Base-by-base conservation (phyloP, 1,140 invertebrate genomes). In the Drosophila nebulosa region DNA sequence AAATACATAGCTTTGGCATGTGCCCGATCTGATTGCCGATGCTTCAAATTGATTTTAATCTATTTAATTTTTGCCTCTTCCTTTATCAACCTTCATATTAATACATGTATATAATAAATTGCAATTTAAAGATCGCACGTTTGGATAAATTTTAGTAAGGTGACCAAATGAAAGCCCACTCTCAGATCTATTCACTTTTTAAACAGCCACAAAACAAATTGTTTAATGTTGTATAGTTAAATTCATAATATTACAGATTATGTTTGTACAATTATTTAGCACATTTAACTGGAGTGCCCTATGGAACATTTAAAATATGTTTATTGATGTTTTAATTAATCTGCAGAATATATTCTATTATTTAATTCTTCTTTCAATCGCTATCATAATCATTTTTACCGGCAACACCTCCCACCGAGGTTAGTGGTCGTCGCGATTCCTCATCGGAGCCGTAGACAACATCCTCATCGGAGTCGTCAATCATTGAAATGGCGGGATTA, bases 381-480 rank as follows among this genome's bases (percentile, higher is more conserved):
- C 94, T 95, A 69, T 95, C 94, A 74, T 95, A 95, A 67, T 95
- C 93, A 81, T 94, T 94, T 71, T 91, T 91, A 26, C 91, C 91
- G n/a, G 91, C 93, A 52, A 94, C 92, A 12, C 92, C 90, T 21
- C 64, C 83, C 6, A 85, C 70, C 1, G 81, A 69, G 24, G 92
- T 89, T 7, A 97, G 92, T 1, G 96, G 96, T 65, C 95, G 93
- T 59, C 96, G 92, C 71, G 95, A 96, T 67, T 97, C 96, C 81
- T 97, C 97, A 72, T 98, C 97, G 24, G 97, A 98, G 72, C 97
- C 98, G 90, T 98, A 99, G 73, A 98, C 96, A 5, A 98, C 97
- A 77, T 99, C 98, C 93, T 99, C 98, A 91, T 99, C 98, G 0
- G 98, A 98, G 90, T 99, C 98, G 91, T 99, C 99, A 62, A 99